A percentile compares a stretch with the other conserved stretches of the same genome.
Conservation (phyloP, 53 echinoderm and acorn worm genomes). For the Temnopleurus reevesii region DNA sequence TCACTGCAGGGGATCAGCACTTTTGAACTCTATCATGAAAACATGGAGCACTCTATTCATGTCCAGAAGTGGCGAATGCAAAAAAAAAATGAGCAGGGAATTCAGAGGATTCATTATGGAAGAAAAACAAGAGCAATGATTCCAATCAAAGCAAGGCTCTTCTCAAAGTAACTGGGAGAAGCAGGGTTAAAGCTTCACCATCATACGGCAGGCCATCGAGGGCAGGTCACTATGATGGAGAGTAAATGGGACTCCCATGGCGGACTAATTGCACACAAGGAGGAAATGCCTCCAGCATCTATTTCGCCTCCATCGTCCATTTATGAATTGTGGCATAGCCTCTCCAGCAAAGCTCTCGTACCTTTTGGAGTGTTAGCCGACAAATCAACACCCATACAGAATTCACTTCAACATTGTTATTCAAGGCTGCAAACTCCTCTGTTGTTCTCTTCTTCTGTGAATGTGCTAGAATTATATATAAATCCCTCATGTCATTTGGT, state of each 20-base stretch:
- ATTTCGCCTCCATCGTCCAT: not conserved
- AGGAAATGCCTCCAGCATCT: conserved; percentile 23
- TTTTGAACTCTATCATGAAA: no score
- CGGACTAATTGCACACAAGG: conserved; percentile 13
- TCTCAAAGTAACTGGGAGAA: not conserved
- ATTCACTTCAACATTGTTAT: conserved; percentile 13
- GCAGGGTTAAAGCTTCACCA: conserved; percentile 20
- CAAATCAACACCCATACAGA: conserved; percentile 15
- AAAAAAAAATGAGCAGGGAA: not conserved
- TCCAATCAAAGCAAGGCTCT: conserved; percentile 15
- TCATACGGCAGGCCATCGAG: not conserved
- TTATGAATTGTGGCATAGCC: conserved; percentile 26
- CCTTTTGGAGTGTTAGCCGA: not conserved
- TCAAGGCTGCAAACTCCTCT: not conserved
- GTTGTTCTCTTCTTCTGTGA: not conserved
- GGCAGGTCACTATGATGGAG: not conserved
- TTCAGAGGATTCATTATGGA: not conserved
- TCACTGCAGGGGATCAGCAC: no score
- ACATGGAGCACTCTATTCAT: not conserved
- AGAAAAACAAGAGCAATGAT: not conserved
- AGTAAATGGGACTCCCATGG: conserved; percentile 29
- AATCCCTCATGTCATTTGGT: no score
- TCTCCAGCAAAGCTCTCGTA: not conserved
- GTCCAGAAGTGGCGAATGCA: not conserved
- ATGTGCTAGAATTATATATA: no score